Conservation (phyloP, 2,113 vertebrate species). For the Helogale parvula region DNA sequence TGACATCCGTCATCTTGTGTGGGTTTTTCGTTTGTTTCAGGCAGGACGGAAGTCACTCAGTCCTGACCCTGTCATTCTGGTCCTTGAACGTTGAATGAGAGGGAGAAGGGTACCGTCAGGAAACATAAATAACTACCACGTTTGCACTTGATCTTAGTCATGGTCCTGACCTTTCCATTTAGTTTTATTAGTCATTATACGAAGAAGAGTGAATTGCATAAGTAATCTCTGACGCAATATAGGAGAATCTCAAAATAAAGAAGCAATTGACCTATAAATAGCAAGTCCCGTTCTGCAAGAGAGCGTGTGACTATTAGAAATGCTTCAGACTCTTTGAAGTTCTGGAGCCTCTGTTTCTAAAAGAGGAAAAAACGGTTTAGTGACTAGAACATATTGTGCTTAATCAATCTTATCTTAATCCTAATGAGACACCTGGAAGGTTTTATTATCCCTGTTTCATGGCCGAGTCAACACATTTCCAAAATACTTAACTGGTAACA, state of each 20-base stretch:
- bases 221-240: not conserved
- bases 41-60: no score
- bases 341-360: not conserved
- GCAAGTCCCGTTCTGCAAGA: not conserved
- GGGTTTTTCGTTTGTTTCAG: not conserved
- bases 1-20: not conserved
- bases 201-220: not conserved
- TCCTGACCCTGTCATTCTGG: not conserved
- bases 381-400: not conserved
- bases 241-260: not conserved
- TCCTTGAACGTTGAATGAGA: not conserved
- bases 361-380: not conserved
- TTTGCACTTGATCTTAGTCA: not conserved
- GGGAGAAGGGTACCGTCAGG: not conserved
- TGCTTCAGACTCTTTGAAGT: not conserved
- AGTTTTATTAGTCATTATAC: conserved; percentile 2
- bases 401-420: not conserved
- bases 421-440: not conserved
- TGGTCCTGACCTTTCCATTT: not conserved
- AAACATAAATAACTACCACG: not conserved
- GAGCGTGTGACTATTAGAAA: not conserved
- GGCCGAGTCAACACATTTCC: not conserved
- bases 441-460: not conserved
- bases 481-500: not conserved
- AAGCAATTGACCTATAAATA: not conserved